Evolutionary conservation across 2,888 invertebrate genomes (phyloP).

Genomic region (Asteroscopus sphinx): DNA sequence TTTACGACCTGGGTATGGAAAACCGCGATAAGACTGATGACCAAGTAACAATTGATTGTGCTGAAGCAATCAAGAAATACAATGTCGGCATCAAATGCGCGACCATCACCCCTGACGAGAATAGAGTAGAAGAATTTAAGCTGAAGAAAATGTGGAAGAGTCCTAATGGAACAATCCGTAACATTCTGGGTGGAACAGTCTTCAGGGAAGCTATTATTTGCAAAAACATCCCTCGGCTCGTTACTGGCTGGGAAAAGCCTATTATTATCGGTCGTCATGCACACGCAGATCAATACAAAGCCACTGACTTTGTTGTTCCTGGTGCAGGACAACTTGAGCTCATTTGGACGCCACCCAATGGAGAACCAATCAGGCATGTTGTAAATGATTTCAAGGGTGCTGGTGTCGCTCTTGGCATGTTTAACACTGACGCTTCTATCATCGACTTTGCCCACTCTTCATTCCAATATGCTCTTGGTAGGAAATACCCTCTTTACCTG

Average conservation of each 20-base stretch:
- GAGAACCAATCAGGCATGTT: constrained; percentile 91
- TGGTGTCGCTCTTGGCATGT: constrained; percentile 98
- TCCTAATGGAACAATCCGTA: constrained; percentile 96
- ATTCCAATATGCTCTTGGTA: constrained; percentile 96
- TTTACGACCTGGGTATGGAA: constrained; percentile 98
- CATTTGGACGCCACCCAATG: constrained; percentile 93
- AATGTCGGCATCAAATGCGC: constrained; percentile 99
- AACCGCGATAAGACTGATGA: constrained; percentile 98
- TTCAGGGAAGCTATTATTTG: constrained; percentile 97
- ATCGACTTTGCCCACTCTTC: constrained; percentile 98
- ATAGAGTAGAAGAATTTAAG: constrained; percentile 97
- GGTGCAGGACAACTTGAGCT: constrained; percentile 96
- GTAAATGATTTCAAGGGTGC: constrained; percentile 96
- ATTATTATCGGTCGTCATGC: constrained; percentile 99
- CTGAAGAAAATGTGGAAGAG: constrained; percentile 97
- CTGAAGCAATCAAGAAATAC: constrained; percentile 98
- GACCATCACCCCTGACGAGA: constrained; percentile 99
- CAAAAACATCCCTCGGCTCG: constrained; percentile 98
- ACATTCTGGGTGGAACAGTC: constrained; percentile 95
- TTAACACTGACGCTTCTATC: constrained; percentile 98
- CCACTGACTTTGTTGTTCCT: constrained; percentile 98
- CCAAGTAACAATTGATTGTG: constrained; percentile 98
- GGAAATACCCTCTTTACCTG: constrained; percentile 96
- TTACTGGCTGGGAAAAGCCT: constrained; percentile 98
- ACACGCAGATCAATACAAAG: constrained; percentile 99